phyloP scores from a whole-genome alignment of 2,888 invertebrate genomes.

The Hyppa rectilinea region DNA sequence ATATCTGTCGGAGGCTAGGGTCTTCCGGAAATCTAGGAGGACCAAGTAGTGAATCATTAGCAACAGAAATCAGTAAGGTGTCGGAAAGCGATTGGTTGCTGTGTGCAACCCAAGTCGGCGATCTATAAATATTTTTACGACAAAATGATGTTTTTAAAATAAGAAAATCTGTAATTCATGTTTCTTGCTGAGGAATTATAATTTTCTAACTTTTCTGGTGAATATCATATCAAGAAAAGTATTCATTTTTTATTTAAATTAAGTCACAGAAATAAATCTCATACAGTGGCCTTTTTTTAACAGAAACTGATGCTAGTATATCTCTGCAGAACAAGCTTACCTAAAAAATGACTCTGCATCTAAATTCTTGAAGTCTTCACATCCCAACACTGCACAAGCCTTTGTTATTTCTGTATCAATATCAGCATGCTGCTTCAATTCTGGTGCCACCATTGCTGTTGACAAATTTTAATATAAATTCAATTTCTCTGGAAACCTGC shows the following conservation, averaged over 20 bases:
- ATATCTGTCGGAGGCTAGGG: slow-evolving; percentile 80
- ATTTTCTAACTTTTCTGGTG: neutral
- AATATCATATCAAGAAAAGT: too few species aligned
- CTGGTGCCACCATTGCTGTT: slow-evolving; percentile 88
- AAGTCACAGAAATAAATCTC: neutral
- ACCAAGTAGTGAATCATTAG: neutral
- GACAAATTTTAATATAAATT: slow-evolving; percentile 31
- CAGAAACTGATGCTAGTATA: neutral
- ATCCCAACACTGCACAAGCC: slow-evolving; percentile 86
- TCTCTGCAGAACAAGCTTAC: slow-evolving; percentile 65
- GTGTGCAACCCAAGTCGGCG: neutral
- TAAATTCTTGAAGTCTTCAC: slow-evolving; percentile 86
- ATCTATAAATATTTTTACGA: neutral
- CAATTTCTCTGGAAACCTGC: neutral
- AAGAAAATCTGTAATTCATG: neutral
- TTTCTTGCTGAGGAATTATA: neutral
- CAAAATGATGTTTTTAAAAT: neutral
- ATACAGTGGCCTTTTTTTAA: too few species aligned
- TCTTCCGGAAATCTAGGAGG: slow-evolving; percentile 85
- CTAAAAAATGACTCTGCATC: slow-evolving; percentile 85
- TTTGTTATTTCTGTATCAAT: slow-evolving; percentile 83
- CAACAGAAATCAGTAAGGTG: neutral
- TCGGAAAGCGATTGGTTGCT: neutral
- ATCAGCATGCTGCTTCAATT: slow-evolving; percentile 83
- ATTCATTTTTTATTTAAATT: too few species aligned